Evolutionary conservation across 2,797 vertebrate species (phyloP).

Genomic region (Columba guinea): DNA sequence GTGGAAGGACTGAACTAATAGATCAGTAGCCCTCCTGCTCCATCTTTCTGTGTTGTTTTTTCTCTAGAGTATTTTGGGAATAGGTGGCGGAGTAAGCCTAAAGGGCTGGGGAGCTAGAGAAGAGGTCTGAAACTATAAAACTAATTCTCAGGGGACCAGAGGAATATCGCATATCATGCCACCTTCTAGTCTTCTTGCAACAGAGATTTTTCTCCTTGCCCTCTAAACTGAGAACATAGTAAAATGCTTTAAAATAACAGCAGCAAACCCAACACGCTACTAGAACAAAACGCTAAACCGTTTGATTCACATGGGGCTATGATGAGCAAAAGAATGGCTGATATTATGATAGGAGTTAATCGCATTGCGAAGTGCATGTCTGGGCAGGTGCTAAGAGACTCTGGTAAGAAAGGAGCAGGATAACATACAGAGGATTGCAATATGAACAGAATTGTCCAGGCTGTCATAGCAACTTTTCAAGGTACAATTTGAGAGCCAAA

Average conservation of each 20-base stretch:
- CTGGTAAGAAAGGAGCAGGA: neutral
- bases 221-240: neutral
- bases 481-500: slow-evolving; percentile 3
- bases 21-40: neutral
- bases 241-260: neutral
- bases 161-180: neutral
- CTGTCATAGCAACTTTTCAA: slow-evolving; percentile 46
- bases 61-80: neutral
- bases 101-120: neutral
- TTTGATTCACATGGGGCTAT: neutral
- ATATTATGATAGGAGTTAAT: neutral
- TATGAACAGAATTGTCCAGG: neutral
- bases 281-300: neutral
- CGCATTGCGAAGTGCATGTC: neutral
- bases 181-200: neutral
- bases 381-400: slow-evolving; percentile 10
- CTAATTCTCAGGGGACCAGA: neutral
- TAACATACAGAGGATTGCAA: neutral
- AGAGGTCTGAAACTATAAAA: neutral
- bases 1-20: neutral
- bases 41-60: neutral
- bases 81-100: neutral
- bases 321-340: neutral
- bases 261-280: neutral
- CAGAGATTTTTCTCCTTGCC: neutral